Percentiles rank a stretch among this genome's conserved stretches.
These are phyloP conservation scores for Nasonovia ribisnigri DNA, from an alignment of 2,888 invertebrate species.

Conservation along the genomic window DNA sequence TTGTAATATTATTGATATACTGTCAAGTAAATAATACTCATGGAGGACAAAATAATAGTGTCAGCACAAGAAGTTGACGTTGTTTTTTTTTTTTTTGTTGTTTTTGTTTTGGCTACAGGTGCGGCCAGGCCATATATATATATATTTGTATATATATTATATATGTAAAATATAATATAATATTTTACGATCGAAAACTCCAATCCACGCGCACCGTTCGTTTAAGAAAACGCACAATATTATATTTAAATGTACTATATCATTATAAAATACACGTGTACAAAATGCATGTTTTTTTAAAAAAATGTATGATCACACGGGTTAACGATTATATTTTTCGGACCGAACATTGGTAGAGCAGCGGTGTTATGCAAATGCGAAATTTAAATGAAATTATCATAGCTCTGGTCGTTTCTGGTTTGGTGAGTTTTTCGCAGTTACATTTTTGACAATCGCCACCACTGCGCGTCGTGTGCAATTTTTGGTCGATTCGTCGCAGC, in stretches of 20 bases:
- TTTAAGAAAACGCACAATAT: slow-evolving; percentile 31
- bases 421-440: slow-evolving; percentile 10
- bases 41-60: slow-evolving; percentile 57
- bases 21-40: slow-evolving; percentile 49
- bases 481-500: neutral
- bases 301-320: slow-evolving; percentile 22
- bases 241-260: slow-evolving; percentile 14
- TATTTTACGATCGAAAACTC: slow-evolving; percentile 26
- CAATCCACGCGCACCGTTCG: slow-evolving; percentile 24
- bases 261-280: slow-evolving; percentile 3
- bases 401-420: slow-evolving; percentile 11
- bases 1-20: neutral
- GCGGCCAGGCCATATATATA: neutral
- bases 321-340: slow-evolving; percentile 17
- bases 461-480: neutral
- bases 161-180: slow-evolving; percentile 3
- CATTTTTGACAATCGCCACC: neutral
- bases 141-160: neutral
- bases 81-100: slow-evolving; percentile 80
- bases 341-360: neutral
- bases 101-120: slow-evolving; percentile 61
- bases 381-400: slow-evolving; percentile 47
- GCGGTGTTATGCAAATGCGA: slow-evolving; percentile 43
- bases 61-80: slow-evolving; percentile 86
- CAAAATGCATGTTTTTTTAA: neutral